phyloP scores from a whole-genome alignment of 2,888 invertebrate species.

The Thymelicus sylvestris region DNA sequence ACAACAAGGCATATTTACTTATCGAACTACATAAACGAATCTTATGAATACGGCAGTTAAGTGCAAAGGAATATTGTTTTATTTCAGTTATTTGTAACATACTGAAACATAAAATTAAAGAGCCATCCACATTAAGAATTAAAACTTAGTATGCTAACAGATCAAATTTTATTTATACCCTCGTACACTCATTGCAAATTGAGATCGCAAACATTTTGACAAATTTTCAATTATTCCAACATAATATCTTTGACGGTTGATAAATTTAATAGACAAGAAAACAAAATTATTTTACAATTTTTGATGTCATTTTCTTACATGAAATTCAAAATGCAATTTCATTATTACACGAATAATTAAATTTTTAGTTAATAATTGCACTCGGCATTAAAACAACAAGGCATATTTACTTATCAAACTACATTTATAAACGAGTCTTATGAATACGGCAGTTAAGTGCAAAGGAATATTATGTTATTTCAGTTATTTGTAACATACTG shows the following conservation, averaged over 20 bases:
- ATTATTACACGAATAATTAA: neutral
- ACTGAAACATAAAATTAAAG: neutral
- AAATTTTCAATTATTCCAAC: too few species aligned
- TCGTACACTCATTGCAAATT: neutral
- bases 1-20: too few species aligned
- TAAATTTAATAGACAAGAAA: too few species aligned
- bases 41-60: neutral
- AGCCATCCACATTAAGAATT: neutral
- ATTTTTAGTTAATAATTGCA: neutral
- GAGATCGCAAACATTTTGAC: too few species aligned
- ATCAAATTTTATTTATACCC: neutral
- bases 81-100: slow-evolving; percentile 1
- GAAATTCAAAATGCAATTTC: too few species aligned
- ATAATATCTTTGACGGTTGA: too few species aligned
- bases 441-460: neutral
- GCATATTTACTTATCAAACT: neutral
- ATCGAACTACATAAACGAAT: neutral
- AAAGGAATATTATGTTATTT: slow-evolving; percentile 1
- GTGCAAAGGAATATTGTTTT: neutral
- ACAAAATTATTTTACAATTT: too few species aligned
- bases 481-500: slow-evolving; percentile 2
- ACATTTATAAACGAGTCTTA: neutral
- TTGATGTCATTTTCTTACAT: too few species aligned
- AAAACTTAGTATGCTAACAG: neutral
- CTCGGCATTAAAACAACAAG: neutral